phyloP scores from a whole-genome alignment of 2,113 vertebrate species.

The Tachuris rubrigastra region DNA sequence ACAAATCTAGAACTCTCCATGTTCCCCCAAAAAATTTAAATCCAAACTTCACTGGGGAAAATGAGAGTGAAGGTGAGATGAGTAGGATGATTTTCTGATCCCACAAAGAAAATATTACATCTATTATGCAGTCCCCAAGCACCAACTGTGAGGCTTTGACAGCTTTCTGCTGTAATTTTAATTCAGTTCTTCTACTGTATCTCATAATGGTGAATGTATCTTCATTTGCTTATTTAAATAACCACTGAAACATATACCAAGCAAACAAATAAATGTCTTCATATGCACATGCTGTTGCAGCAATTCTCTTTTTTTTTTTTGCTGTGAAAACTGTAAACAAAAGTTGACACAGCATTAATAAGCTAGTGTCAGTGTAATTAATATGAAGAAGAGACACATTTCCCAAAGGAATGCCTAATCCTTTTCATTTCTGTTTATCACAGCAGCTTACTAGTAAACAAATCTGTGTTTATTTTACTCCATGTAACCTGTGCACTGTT shows the following conservation, averaged over 20 bases:
- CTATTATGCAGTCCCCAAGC: background rate
- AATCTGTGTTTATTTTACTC: slow-evolving; percentile 22
- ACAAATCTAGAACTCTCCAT: background rate
- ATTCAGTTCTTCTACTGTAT: background rate
- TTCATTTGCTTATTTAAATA: background rate
- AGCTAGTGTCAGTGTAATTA: background rate
- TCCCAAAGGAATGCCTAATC: background rate
- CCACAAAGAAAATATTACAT: background rate
- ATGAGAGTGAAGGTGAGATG: background rate
- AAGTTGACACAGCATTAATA: slow-evolving; percentile 39
- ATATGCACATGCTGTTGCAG: background rate
- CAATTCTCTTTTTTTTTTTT: background rate
- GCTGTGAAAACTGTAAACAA: background rate
- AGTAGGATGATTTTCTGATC: background rate
- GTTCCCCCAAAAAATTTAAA: background rate
- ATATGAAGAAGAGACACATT: background rate
- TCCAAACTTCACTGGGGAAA: background rate
- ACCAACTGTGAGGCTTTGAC: background rate
- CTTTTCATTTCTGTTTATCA: background rate
- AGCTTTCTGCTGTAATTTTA: background rate
- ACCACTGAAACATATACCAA: rapidly evolving
- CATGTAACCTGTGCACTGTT: background rate
- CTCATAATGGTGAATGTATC: background rate
- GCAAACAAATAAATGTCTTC: background rate
- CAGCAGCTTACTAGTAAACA: background rate